Evolutionary conservation across 2,888 invertebrate species (phyloP), one percentile per base, ranked within the genome.

Genomic region (Synanthedon formicaeformis): DNA sequence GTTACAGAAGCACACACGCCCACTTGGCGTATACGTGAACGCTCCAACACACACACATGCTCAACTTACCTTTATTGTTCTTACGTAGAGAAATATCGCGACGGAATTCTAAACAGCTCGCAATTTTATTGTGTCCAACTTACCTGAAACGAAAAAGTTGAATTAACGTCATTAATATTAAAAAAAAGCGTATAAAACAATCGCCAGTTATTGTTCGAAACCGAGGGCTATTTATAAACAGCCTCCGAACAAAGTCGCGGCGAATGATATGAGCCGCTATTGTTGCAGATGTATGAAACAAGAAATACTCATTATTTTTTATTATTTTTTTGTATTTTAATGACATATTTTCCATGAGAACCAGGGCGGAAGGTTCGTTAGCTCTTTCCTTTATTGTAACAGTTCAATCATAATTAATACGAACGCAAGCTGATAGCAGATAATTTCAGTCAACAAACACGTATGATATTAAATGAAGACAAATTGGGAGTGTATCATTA

Each of bases 61-160:
- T 10, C 34, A 3, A 57, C 52, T 49, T 18, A 54, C 54, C 57
- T 55, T 60, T 69, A 71, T 74, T 74, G 71, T 73, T 71, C 57
- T 60, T 62, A 63, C 61, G 60, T 60, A 56, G 57, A 59, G 59
- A 66, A 66, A 69, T 65, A 60, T 57, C 57, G 57, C 56, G 14
- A 14, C 49, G 49, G 49, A 49, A 67, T 73, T 73, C 71, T 66
- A 75, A 75, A 75, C 71, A 77, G 64, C 56, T 57, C 61, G 16
- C 61, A 64, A 66, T 71, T 75, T 71, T 67, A 73, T 71, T 71
- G 69, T 63, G 61, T 58, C 59, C 65, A 66, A 79, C 82, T 84
- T 84, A 85, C 84, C 84, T 84, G 79, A 70, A 81, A 80, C 60
- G 57, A 72, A 68, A 75, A 66, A 64, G 62, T 57, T 56, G 53